Conservation (phyloP, 2,888 invertebrate species). For the Laspeyria flexula region DNA sequence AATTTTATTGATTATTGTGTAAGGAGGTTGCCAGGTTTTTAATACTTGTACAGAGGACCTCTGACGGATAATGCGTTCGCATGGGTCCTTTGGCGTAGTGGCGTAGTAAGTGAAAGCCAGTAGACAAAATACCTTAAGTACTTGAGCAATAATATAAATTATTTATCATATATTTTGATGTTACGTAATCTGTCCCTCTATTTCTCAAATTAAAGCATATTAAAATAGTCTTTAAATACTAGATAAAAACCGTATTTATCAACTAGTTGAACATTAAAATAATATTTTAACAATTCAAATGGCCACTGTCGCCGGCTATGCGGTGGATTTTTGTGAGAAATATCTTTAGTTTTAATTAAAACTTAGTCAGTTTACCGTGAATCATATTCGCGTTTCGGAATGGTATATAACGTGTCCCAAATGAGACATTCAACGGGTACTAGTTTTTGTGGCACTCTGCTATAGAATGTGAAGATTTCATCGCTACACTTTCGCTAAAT, state of each 20-base stretch:
- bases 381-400: constrained; percentile 64
- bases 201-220: background rate
- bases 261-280: constrained; percentile 11
- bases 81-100: too few relatives aligned
- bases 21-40: too few relatives aligned
- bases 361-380: constrained; percentile 60
- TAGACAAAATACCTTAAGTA: too few relatives aligned
- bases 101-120: too few relatives aligned
- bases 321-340: constrained; percentile 55
- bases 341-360: constrained; percentile 76
- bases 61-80: too few relatives aligned
- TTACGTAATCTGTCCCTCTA: too few relatives aligned
- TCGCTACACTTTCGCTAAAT: constrained; percentile 32
- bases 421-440: constrained; percentile 59
- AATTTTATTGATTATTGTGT: too few relatives aligned
- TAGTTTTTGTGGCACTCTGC: constrained; percentile 51
- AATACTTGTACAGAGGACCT: too few relatives aligned
- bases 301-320: constrained; percentile 36
- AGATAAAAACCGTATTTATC: constrained; percentile 13
- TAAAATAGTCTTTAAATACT: too few relatives aligned
- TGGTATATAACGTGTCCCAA: constrained; percentile 61
- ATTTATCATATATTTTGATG: too few relatives aligned
- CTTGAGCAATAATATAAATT: too few relatives aligned
- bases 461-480: constrained; percentile 47
- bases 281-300: constrained; percentile 44